These are phyloP conservation scores for Sebastolobus alascanus DNA, from an alignment of 2,797 vertebrate species.

Conservation along the genomic window DNA sequence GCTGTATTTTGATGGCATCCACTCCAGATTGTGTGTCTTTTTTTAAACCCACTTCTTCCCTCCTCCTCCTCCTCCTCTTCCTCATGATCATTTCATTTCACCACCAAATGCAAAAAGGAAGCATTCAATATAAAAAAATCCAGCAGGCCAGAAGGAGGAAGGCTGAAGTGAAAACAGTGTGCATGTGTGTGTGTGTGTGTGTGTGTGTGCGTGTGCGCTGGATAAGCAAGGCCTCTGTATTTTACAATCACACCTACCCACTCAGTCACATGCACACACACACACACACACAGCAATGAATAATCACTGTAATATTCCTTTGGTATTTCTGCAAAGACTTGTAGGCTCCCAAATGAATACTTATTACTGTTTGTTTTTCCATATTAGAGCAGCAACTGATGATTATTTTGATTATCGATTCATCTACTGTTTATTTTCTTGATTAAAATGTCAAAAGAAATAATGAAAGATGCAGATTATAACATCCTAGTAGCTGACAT, in stretches of 20 bases:
- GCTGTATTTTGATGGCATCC: conserved; percentile 32
- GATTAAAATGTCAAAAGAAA: background rate
- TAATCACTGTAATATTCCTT: conserved; percentile 45
- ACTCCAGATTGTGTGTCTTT: conserved; percentile 41
- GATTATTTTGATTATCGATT: background rate
- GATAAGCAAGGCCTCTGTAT: conserved; percentile 60
- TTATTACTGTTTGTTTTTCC: conserved; percentile 14
- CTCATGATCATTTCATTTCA: conserved; percentile 42
- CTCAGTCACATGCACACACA: conserved; percentile 62
- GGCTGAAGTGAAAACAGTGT: conserved; percentile 45
- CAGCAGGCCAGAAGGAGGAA: conserved; percentile 39
- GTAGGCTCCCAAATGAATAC: background rate
- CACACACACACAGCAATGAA: conserved; percentile 42
- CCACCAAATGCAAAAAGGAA: conserved; percentile 55
- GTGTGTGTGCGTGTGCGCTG: conserved; percentile 40
- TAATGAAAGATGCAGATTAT: background rate
- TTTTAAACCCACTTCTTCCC: conserved; percentile 30
- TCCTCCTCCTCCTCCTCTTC: conserved; percentile 3
- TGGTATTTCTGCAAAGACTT: background rate
- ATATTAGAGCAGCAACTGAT: background rate
- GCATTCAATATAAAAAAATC: conserved; percentile 28
- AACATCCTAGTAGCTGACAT: background rate
- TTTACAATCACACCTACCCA: conserved; percentile 74
- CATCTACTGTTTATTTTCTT: background rate
- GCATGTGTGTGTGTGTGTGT: conserved; percentile 25